Conservation (phyloP, 2,888 invertebrate genomes). For the Parnassius smintheus region DNA sequence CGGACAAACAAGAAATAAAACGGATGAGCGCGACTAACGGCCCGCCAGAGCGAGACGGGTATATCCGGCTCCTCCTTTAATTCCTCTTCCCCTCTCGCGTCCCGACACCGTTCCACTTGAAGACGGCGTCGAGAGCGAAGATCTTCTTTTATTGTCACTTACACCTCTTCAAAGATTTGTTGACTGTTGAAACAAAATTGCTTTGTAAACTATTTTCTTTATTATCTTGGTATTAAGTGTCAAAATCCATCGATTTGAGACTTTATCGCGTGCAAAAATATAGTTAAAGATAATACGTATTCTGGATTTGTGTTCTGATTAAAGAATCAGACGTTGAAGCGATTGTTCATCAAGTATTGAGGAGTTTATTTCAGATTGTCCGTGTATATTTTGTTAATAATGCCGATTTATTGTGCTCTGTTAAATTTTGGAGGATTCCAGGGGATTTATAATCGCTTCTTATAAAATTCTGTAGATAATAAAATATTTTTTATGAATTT, state of each 20-base stretch:
- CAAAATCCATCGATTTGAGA: constrained; percentile 32
- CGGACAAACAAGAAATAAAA: constrained; percentile 76
- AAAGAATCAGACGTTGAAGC: constrained; percentile 70
- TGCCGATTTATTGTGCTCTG: constrained; percentile 15
- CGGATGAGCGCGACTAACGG: constrained; percentile 59
- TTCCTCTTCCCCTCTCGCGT: constrained; percentile 31
- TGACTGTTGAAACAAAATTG: constrained; percentile 45
- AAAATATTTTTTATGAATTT: no score
- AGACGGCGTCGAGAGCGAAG: constrained; percentile 77
- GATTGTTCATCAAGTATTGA: constrained; percentile 73
- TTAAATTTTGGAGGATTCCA: constrained; percentile 12
- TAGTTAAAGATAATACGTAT: constrained; percentile 58
- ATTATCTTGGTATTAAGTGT: constrained; percentile 37
- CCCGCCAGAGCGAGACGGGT: constrained; percentile 54
- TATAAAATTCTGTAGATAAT: neutral
- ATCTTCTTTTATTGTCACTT: constrained; percentile 80
- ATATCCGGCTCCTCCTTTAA: constrained; percentile 48
- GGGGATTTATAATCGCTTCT: neutral
- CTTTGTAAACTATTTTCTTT: constrained; percentile 32
- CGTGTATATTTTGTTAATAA: constrained; percentile 32
- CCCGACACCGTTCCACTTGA: constrained; percentile 62
- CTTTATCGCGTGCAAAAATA: constrained; percentile 28
- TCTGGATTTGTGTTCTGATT: constrained; percentile 69
- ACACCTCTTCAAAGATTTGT: constrained; percentile 71
- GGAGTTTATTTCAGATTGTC: constrained; percentile 62